Evolutionary conservation across 2,888 invertebrate genomes (phyloP).

Genomic region (Netelia melanura): DNA sequence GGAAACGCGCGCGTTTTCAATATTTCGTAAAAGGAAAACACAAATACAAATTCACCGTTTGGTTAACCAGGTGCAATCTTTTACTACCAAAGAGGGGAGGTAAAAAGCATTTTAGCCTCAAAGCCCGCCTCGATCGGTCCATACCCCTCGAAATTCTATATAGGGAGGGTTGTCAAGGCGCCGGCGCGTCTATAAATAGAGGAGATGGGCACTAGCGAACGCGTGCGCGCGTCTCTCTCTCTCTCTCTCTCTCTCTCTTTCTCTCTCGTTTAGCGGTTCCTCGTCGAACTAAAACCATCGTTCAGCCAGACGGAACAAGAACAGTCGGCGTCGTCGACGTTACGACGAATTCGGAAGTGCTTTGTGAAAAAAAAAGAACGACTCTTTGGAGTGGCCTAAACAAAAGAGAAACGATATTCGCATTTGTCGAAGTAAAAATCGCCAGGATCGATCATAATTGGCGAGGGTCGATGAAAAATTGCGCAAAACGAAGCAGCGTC

Average conservation of each 20-base stretch:
- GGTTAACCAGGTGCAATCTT: neutral
- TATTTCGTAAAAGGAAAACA: neutral
- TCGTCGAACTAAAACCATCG: conserved; percentile 40
- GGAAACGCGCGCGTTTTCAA: neutral
- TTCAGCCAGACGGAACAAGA: conserved; percentile 28
- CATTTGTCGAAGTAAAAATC: neutral
- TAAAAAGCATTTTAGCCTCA: neutral
- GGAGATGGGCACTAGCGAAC: conserved; percentile 15
- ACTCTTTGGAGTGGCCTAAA: neutral
- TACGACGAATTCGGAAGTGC: conserved; percentile 5
- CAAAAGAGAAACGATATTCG: neutral
- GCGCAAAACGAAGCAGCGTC: neutral
- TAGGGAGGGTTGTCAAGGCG: conserved; percentile 50
- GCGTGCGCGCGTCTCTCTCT: conserved; percentile 14
- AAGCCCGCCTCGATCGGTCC: neutral
- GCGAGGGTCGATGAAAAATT: conserved; percentile 1
- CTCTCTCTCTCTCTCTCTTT: conserved; percentile 1
- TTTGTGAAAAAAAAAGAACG: neutral
- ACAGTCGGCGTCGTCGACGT: conserved; percentile 1
- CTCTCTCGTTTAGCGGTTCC: conserved; percentile 25
- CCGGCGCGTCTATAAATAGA: conserved; percentile 65
- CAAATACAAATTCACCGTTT: neutral
- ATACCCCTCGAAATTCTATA: conserved; percentile 42
- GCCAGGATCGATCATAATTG: neutral
- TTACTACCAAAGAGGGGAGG: neutral